phyloP scores from a whole-genome alignment of 2,113 vertebrate species.

The Megalops atlanticus region DNA sequence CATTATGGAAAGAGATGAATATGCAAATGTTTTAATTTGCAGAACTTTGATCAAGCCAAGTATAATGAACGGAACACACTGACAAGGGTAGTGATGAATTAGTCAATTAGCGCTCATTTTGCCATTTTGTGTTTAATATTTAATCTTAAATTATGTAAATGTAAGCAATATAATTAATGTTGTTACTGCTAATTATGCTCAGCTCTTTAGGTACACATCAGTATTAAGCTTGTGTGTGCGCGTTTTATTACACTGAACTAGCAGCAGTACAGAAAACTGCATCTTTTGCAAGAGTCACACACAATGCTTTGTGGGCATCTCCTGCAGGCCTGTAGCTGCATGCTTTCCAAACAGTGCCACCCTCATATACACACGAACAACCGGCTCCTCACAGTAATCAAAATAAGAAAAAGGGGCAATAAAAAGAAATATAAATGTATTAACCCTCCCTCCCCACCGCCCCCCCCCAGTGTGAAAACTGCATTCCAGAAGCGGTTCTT shows the following conservation, averaged over 20 bases:
- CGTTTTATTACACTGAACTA: constrained; percentile 20
- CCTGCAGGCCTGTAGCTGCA: background rate
- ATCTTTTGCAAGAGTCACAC: background rate
- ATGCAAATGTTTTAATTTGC: constrained; percentile 65
- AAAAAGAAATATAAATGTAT: constrained; percentile 33
- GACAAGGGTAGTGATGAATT: constrained; percentile 66
- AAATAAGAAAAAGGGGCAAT: constrained; percentile 33
- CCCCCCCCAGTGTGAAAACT: constrained; percentile 50
- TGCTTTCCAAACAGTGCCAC: background rate
- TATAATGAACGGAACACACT: constrained; percentile 56
- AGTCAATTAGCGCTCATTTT: constrained; percentile 63
- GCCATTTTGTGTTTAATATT: constrained; percentile 65
- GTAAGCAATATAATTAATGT: constrained; percentile 63
- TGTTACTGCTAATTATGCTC: constrained; percentile 53
- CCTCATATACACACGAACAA: background rate
- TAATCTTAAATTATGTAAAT: constrained; percentile 67
- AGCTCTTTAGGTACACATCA: constrained; percentile 57
- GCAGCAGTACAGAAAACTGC: background rate
- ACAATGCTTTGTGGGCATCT: background rate
- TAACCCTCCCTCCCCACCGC: background rate
- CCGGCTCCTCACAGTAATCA: background rate
- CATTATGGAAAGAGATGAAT: constrained; percentile 45
- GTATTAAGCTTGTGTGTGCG: constrained; percentile 43
- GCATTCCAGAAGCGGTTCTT: constrained; percentile 71
- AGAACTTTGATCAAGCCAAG: constrained; percentile 56